Conservation (phyloP, 2,113 vertebrate species). For the Barbus barbus region DNA sequence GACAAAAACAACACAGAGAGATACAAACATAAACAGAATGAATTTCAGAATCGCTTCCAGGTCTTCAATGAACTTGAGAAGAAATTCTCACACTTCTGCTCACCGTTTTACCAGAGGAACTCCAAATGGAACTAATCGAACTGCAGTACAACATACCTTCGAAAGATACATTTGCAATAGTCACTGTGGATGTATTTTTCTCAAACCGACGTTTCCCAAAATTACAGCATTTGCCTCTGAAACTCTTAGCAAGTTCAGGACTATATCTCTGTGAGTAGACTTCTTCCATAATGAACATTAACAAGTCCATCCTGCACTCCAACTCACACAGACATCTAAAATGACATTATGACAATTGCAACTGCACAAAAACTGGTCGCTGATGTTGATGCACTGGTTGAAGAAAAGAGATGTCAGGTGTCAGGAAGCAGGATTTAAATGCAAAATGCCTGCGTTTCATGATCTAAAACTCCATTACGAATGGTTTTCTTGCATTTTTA, state of each 20-base stretch:
- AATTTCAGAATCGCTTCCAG: not conserved
- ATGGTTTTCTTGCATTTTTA: too few relatives aligned
- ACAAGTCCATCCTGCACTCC: not conserved
- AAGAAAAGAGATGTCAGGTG: too few relatives aligned
- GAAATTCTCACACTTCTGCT: too few relatives aligned
- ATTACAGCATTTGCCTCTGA: not conserved
- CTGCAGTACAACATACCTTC: not conserved
- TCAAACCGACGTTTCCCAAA: not conserved
- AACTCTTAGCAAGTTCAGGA: not conserved
- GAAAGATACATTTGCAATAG: not conserved
- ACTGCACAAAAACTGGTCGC: not conserved
- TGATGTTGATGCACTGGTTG: too few relatives aligned
- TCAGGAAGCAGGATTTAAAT: not conserved
- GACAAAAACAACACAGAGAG: not conserved
- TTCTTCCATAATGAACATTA: not conserved
- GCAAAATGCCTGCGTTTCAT: not conserved
- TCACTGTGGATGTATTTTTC: constrained; percentile 2
- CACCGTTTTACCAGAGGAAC: not conserved
- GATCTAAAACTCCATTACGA: not conserved
- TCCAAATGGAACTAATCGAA: not conserved
- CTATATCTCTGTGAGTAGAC: not conserved
- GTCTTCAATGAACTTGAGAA: not conserved
- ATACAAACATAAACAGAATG: too few relatives aligned
- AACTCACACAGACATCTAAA: not conserved
- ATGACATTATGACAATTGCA: not conserved